A percentile compares a stretch with the other conserved stretches of the same genome.
These are phyloP conservation scores for Bombus impatiens DNA, from an alignment of 1,140 invertebrate genomes.

Conservation along the genomic window DNA sequence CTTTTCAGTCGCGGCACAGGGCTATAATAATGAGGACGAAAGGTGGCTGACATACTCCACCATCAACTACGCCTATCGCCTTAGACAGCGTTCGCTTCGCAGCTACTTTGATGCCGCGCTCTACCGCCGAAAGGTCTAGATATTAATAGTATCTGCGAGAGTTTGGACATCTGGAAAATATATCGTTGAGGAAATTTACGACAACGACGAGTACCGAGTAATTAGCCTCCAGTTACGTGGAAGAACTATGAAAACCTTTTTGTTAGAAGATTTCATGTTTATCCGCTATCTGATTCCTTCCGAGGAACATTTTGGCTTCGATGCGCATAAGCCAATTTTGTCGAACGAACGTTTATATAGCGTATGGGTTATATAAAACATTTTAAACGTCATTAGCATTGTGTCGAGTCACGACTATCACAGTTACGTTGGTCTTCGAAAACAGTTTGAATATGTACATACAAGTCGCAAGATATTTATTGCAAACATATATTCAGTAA, in stretches of 20 bases:
- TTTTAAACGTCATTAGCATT: too few species aligned
- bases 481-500: too few species aligned
- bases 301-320: not conserved
- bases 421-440: too few species aligned
- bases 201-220: constrained; percentile 10
- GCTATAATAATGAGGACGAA: constrained; percentile 47
- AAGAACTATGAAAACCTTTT: constrained; percentile 2
- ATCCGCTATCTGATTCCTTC: not conserved
- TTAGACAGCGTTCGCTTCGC: constrained; percentile 2
- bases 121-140: too few species aligned
- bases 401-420: too few species aligned
- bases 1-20: constrained; percentile 40
- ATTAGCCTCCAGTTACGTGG: constrained; percentile 15
- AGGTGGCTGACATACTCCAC: constrained; percentile 21
- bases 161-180: constrained; percentile 10
- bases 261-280: not conserved
- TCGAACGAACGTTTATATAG: too few species aligned
- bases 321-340: too few species aligned
- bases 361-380: too few species aligned
- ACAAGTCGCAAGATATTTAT: too few species aligned
- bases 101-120: too few species aligned
- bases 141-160: constrained; percentile 49
- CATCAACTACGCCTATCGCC: constrained; percentile 46
- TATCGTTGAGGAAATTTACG: not conserved
- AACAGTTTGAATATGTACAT: too few species aligned